Conservation (phyloP, 2,113 vertebrate genomes). For the Dendrocopos noguchii region DNA sequence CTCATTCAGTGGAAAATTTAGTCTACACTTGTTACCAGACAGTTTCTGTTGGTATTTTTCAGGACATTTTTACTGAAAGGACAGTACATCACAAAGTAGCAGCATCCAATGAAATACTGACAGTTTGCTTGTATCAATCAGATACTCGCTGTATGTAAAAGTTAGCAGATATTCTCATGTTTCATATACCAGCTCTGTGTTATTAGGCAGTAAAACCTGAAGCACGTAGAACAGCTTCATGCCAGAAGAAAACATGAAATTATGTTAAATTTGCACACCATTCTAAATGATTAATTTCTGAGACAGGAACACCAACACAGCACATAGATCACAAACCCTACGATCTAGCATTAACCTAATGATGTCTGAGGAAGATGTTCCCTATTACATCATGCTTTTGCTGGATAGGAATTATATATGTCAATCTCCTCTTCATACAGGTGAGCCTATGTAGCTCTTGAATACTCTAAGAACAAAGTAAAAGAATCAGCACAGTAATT, state of each 20-base stretch:
- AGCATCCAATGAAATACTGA: background rate
- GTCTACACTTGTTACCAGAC: background rate
- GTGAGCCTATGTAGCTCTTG: background rate
- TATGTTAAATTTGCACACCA: background rate
- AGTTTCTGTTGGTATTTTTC: background rate
- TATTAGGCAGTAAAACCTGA: background rate
- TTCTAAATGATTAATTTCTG: background rate
- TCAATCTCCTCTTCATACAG: background rate
- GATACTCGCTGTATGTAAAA: background rate
- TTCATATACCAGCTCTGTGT: background rate
- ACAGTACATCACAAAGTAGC: background rate
- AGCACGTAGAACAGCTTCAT: background rate
- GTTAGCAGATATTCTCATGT: background rate
- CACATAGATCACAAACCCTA: background rate
- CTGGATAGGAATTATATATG: background rate
- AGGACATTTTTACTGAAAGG: background rate
- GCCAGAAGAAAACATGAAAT: background rate
- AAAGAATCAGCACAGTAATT: background rate
- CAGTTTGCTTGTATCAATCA: background rate
- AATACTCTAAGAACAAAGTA: background rate
- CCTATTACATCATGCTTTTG: background rate
- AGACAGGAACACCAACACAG: background rate
- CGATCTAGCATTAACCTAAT: background rate
- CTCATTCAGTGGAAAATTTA: background rate
- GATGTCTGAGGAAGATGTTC: background rate